These are phyloP conservation scores for Pedionomus torquatus DNA, from an alignment of 2,113 vertebrate genomes.

Conservation along the genomic window DNA sequence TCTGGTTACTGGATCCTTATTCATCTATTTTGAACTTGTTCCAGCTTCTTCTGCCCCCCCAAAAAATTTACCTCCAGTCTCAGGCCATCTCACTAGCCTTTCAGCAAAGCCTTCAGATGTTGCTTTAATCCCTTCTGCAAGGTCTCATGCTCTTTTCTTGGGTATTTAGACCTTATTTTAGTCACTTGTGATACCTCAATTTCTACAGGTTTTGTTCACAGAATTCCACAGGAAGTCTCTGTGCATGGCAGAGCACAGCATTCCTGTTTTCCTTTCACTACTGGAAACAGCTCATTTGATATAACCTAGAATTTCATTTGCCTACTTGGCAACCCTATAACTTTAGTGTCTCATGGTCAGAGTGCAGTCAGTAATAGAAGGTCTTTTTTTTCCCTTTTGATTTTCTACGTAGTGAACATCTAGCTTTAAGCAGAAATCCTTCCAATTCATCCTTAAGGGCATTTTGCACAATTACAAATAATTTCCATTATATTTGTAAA, in stretches of 20 bases:
- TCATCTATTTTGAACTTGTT: slow-evolving; percentile 56
- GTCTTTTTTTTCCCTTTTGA: not conserved
- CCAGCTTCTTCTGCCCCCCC: slow-evolving; percentile 47
- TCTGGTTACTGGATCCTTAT: slow-evolving; percentile 69
- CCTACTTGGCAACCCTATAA: slow-evolving; percentile 2
- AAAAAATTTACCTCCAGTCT: slow-evolving; percentile 56
- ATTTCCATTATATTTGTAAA: not conserved
- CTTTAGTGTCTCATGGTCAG: not conserved
- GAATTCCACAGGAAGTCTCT: slow-evolving; percentile 58
- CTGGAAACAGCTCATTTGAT: slow-evolving; percentile 38
- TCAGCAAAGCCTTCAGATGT: slow-evolving; percentile 57
- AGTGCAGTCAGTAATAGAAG: not conserved
- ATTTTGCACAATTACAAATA: not conserved
- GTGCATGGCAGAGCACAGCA: slow-evolving; percentile 53
- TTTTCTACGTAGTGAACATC: not conserved
- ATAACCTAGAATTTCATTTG: slow-evolving; percentile 38
- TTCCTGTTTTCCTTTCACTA: slow-evolving; percentile 30
- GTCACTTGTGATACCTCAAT: slow-evolving; percentile 43
- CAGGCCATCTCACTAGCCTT: slow-evolving; percentile 55
- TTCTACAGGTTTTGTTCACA: slow-evolving; percentile 58
- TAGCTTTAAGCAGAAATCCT: not conserved
- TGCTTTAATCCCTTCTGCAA: slow-evolving; percentile 58
- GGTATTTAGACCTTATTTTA: slow-evolving; percentile 43
- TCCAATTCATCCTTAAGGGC: not conserved
- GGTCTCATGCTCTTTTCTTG: slow-evolving; percentile 41